Evolutionary conservation across 2,113 vertebrate genomes (phyloP).

Genomic region (Brachypodius melanocephalos): DNA sequence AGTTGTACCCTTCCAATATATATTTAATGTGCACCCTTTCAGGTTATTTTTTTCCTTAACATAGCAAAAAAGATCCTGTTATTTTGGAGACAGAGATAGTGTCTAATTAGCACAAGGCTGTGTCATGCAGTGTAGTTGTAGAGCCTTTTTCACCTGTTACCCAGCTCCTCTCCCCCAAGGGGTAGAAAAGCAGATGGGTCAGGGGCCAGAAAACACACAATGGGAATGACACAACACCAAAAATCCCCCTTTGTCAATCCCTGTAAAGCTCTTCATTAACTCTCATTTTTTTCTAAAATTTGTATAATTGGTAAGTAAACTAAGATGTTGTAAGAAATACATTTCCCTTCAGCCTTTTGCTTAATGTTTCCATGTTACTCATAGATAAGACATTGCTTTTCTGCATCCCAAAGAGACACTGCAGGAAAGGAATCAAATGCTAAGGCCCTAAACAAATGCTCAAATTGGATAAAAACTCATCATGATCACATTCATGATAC

Average conservation of each 20-base stretch:
- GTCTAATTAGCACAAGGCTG: not conserved
- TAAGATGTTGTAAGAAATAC: not conserved
- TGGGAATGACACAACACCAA: not conserved
- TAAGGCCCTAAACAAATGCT: not conserved
- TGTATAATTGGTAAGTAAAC: not conserved
- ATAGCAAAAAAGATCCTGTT: not conserved
- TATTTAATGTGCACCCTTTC: not conserved
- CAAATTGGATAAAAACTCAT: not conserved
- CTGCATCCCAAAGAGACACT: not conserved
- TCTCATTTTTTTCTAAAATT: not conserved
- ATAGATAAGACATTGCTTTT: not conserved
- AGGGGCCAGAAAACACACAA: accelerated
- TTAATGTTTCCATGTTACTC: not conserved
- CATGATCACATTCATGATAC: not conserved
- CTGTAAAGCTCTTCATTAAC: not conserved
- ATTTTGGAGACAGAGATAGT: not conserved
- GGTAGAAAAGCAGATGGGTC: not conserved
- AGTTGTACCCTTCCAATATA: not conserved
- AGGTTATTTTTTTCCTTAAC: not conserved
- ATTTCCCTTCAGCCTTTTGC: not conserved
- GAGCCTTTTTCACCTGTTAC: not conserved
- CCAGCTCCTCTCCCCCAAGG: not conserved
- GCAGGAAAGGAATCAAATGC: not conserved
- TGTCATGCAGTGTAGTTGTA: not conserved
- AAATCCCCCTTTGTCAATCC: not conserved